Percentiles rank a stretch among this genome's conserved stretches.
Conservation (phyloP, 2,113 vertebrate species). For the Neogale vison region DNA sequence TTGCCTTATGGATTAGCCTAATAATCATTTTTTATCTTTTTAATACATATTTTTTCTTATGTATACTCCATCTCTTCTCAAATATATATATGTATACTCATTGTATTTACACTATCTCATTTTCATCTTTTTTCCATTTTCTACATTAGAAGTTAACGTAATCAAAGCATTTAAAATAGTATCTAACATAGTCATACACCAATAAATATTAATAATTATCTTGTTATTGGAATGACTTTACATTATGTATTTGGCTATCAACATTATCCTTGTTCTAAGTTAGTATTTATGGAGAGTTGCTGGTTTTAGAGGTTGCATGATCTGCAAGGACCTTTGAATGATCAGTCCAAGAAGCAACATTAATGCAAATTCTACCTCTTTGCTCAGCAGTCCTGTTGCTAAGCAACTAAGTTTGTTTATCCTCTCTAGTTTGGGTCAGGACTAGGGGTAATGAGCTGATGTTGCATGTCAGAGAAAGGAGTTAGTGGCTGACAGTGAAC, state of each 20-base stretch:
- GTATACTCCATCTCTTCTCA: not conserved
- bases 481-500: slow-evolving; percentile 33
- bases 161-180: not conserved
- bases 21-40: not conserved
- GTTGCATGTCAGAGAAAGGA: slow-evolving; percentile 21
- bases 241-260: not conserved
- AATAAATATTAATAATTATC: not conserved
- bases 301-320: slow-evolving; percentile 53
- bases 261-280: not conserved
- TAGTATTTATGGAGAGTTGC: not conserved
- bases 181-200: not conserved
- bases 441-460: slow-evolving; percentile 49
- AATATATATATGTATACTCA: not conserved
- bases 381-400: slow-evolving; percentile 53
- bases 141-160: not conserved
- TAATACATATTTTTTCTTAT: not conserved
- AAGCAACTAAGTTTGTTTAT: slow-evolving; percentile 71
- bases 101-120: not conserved
- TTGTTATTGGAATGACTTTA: not conserved
- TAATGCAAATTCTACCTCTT: slow-evolving; percentile 59
- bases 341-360: slow-evolving; percentile 47
- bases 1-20: not conserved
- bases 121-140: not conserved
- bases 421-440: slow-evolving; percentile 58
- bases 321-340: slow-evolving; percentile 47